phyloP scores from a whole-genome alignment of 2,113 vertebrate species.

The Dinomys branickii region DNA sequence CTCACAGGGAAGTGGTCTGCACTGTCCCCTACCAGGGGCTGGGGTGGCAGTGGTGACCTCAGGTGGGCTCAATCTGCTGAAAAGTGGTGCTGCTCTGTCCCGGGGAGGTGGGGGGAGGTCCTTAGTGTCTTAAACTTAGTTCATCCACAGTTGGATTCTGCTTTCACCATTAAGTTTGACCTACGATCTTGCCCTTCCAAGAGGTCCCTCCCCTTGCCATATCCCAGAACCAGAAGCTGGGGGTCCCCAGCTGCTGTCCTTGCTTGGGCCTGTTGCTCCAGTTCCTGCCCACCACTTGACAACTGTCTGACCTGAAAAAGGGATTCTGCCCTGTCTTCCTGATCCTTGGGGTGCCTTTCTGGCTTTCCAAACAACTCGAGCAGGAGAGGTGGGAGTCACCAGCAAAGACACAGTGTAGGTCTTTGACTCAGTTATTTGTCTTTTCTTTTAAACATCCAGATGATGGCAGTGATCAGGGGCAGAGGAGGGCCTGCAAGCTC shows the following conservation, averaged over 20 bases:
- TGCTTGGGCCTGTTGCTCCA: background rate
- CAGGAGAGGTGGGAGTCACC: background rate
- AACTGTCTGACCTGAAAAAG: background rate
- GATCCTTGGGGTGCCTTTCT: background rate
- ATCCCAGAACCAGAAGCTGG: background rate
- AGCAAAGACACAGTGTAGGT: background rate
- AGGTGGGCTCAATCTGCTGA: background rate
- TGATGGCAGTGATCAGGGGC: background rate
- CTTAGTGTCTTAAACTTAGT: background rate
- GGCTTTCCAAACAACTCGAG: background rate
- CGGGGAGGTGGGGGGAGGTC: background rate
- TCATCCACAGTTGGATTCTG: background rate
- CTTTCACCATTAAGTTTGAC: background rate
- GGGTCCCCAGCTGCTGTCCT: background rate
- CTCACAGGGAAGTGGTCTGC: background rate
- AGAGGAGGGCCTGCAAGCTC: background rate
- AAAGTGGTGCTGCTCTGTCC: background rate
- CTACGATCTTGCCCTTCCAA: background rate
- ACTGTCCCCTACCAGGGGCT: background rate
- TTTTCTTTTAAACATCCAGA: background rate
- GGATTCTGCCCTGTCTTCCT: background rate
- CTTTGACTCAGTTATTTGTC: slow-evolving; percentile 20
- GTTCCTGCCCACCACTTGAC: background rate
- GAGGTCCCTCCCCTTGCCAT: background rate
- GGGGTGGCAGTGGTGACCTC: background rate